Evolutionary conservation across 2,797 vertebrate species (phyloP).

Genomic region (Rhinella marina): DNA sequence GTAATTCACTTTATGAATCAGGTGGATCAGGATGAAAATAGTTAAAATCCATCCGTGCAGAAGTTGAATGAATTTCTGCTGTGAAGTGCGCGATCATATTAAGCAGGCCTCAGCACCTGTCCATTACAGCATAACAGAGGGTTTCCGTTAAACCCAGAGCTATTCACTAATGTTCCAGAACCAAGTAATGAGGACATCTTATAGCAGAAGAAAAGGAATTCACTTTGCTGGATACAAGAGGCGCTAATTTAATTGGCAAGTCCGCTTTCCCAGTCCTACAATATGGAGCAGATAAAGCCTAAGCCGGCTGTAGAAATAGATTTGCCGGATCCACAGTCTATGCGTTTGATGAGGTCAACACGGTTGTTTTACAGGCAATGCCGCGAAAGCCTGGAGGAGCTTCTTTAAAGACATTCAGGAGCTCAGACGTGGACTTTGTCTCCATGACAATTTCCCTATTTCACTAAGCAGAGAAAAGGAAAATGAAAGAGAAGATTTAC

Average conservation of each 20-base stretch:
- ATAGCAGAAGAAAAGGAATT: conserved; percentile 8
- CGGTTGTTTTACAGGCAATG: conserved; percentile 26
- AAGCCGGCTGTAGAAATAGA: conserved; percentile 44
- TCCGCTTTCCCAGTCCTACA: conserved; percentile 3
- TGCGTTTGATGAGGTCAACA: conserved; percentile 48
- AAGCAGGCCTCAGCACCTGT: not conserved
- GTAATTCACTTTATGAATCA: not conserved
- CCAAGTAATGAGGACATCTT: conserved; percentile 47
- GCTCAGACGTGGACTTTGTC: conserved; percentile 44
- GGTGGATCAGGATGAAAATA: no score
- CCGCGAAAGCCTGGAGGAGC: conserved; percentile 42
- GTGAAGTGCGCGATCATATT: not conserved
- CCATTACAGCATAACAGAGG: conserved; percentile 19
- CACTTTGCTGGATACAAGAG: conserved; percentile 13
- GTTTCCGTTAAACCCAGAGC: conserved; percentile 9
- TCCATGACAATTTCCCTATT: conserved; percentile 56
- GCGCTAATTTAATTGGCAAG: conserved; percentile 54
- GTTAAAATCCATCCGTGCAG: not conserved
- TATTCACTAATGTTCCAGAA: conserved; percentile 39
- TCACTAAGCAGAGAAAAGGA: conserved; percentile 36
- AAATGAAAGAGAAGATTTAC: conserved; percentile 42
- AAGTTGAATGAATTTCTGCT: not conserved
- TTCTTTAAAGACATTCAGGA: conserved; percentile 38
- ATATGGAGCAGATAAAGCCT: conserved; percentile 33
- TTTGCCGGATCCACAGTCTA: conserved; percentile 6